Percentiles rank a stretch among this genome's conserved stretches.
phyloP scores from a whole-genome alignment of 2,797 vertebrate genomes.

The Columba guinea region DNA sequence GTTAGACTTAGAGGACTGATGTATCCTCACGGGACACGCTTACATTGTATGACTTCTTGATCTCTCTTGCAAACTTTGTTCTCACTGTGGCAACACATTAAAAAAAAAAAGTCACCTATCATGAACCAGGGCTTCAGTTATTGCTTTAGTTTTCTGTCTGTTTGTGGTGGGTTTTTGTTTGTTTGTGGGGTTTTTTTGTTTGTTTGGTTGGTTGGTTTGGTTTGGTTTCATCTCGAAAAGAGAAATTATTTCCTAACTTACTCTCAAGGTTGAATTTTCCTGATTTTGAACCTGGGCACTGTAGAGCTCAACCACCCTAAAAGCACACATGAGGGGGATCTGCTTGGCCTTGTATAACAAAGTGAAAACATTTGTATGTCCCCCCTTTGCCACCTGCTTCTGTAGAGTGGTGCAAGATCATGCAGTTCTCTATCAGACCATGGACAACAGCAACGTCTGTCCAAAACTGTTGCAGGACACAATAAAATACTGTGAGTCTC shows the following conservation, averaged over 20 bases:
- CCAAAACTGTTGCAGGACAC: not conserved
- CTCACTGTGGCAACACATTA: not conserved
- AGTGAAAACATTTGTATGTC: not conserved
- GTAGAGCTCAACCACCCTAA: not conserved
- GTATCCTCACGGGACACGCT: not conserved
- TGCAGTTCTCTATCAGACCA: not conserved
- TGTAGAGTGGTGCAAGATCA: not conserved
- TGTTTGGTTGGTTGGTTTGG: too few species aligned
- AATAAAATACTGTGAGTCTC: not conserved
- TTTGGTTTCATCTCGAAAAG: not conserved
- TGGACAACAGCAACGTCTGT: not conserved
- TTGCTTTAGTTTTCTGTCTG: not conserved
- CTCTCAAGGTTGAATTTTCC: not conserved
- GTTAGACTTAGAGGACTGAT: not conserved
- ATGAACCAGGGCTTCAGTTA: not conserved
- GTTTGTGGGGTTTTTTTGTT: too few species aligned
- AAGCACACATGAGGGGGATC: fast-evolving
- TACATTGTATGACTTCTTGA: not conserved
- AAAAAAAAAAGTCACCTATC: not conserved
- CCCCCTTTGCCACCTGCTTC: not conserved
- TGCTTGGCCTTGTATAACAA: not conserved
- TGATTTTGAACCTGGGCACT: not conserved
- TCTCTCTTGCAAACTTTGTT: not conserved
- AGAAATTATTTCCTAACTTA: not conserved
- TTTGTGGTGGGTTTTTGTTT: too few species aligned